Percentiles rank a stretch among this genome's conserved stretches.
phyloP scores from a whole-genome alignment of 2,888 invertebrate species.

The Morpho deidamia region DNA sequence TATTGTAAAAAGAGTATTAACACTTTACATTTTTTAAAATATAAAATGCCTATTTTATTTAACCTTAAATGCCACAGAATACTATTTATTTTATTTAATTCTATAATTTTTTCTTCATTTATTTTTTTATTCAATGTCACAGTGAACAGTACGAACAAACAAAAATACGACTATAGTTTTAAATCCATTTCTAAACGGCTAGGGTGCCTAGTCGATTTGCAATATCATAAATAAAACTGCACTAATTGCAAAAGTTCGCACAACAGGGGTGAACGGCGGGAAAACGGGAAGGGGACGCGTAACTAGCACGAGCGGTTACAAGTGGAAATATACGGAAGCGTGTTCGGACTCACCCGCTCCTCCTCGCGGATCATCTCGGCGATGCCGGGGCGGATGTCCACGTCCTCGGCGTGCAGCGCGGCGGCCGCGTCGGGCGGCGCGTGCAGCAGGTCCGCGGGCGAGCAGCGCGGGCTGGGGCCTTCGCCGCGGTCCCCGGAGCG shows the following conservation, averaged over 20 bases:
- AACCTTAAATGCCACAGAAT: too few species aligned
- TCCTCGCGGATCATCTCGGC: slow-evolving; percentile 98
- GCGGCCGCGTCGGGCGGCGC: slow-evolving; percentile 36
- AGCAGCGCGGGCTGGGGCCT: slow-evolving; percentile 39
- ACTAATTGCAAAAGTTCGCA: slow-evolving; percentile 3
- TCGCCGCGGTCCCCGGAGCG: slow-evolving; percentile 43
- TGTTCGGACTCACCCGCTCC: slow-evolving; percentile 89
- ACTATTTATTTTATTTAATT: too few species aligned
- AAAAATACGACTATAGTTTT: too few species aligned
- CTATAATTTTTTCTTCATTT: too few species aligned
- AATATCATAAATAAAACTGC: background rate
- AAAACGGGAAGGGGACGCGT: slow-evolving; percentile 14
- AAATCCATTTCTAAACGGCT: too few species aligned
- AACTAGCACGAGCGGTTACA: background rate
- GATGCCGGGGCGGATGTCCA: slow-evolving; percentile 96
- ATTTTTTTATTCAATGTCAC: too few species aligned
- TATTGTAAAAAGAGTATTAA: too few species aligned
- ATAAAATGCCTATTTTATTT: too few species aligned
- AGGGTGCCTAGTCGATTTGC: background rate
- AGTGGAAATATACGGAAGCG: background rate
- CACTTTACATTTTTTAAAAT: too few species aligned
- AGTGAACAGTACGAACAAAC: too few species aligned
- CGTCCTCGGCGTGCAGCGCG: slow-evolving; percentile 82
- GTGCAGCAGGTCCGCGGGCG: slow-evolving; percentile 34
- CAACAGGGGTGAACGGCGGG: slow-evolving; percentile 10